These are phyloP conservation scores for Dynastes hyllus DNA, from an alignment of 2,888 invertebrate species.

Conservation along the genomic window DNA sequence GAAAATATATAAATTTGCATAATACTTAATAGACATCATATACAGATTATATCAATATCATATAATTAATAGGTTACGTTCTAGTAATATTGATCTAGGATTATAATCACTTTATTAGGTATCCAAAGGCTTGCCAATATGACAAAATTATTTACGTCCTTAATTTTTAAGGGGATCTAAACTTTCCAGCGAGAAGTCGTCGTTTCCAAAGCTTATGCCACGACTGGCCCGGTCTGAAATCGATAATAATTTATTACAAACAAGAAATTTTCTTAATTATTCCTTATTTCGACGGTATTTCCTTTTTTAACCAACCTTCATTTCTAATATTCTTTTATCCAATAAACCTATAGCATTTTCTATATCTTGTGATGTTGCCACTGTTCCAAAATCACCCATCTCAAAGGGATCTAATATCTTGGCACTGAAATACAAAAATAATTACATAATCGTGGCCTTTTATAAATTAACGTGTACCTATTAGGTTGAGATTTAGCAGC, in stretches of 20 bases:
- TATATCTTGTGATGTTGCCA: conserved; percentile 74
- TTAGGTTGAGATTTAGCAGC: conserved; percentile 59
- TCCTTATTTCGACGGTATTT: conserved; percentile 3
- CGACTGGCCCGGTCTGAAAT: conserved; percentile 89
- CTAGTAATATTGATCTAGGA: conserved; percentile 50
- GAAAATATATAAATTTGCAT: conserved; percentile 52
- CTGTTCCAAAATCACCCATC: conserved; percentile 82
- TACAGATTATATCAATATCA: conserved; percentile 48
- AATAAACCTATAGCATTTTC: conserved; percentile 85
- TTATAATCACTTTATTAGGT: conserved; percentile 52
- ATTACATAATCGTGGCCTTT: no score
- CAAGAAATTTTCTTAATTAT: conserved; percentile 32
- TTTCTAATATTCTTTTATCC: conserved; percentile 88
- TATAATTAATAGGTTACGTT: conserved; percentile 44
- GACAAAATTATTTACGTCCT: conserved; percentile 57
- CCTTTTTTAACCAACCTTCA: conserved; percentile 78
- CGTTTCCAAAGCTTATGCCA: conserved; percentile 90
- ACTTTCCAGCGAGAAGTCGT: conserved; percentile 95
- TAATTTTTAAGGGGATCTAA: conserved; percentile 91
- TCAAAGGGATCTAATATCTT: conserved; percentile 85
- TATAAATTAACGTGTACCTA: conserved; percentile 57
- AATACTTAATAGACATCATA: conserved; percentile 51
- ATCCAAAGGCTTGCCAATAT: conserved; percentile 52
- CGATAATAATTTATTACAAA: conserved; percentile 56
- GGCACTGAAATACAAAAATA: conserved; percentile 64